Evolutionary conservation across 2,888 invertebrate genomes (phyloP).

Genomic region (Phania funesta): DNA sequence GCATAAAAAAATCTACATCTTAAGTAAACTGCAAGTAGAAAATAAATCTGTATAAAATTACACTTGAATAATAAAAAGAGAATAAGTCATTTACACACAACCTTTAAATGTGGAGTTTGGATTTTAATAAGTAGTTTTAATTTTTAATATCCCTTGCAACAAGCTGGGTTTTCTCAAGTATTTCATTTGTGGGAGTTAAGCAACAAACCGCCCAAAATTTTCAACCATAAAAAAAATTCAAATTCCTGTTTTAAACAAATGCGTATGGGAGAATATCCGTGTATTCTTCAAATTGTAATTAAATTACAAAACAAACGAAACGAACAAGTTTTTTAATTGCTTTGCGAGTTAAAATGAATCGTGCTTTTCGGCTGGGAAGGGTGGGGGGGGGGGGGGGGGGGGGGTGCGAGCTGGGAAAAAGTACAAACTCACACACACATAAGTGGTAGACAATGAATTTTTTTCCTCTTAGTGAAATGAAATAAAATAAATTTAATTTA

Average conservation of each 20-base stretch:
- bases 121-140: slow-evolving; percentile 31
- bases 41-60: slow-evolving; percentile 15
- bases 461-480: background rate
- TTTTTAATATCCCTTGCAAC: slow-evolving; percentile 28
- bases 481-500: slow-evolving; percentile 37
- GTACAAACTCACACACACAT: background rate
- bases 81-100: slow-evolving; percentile 17
- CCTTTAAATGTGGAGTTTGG: background rate
- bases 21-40: slow-evolving; percentile 22
- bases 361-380: slow-evolving; percentile 12
- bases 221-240: background rate
- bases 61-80: slow-evolving; percentile 21
- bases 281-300: slow-evolving; percentile 64
- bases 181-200: slow-evolving; percentile 15
- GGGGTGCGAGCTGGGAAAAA: too few relatives aligned
- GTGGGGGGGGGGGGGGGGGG: slow-evolving; percentile 1
- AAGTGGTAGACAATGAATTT: background rate
- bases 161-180: background rate
- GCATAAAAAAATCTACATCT: slow-evolving; percentile 18
- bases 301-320: slow-evolving; percentile 66
- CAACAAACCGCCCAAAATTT: slow-evolving; percentile 13
- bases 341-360: slow-evolving; percentile 63
- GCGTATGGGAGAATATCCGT: background rate
- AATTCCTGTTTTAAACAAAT: background rate
- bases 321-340: slow-evolving; percentile 65